Percentiles rank a stretch among this genome's conserved stretches.
phyloP scores from a whole-genome alignment of 1,140 invertebrate genomes.

The Zaprionus gabonicus region DNA sequence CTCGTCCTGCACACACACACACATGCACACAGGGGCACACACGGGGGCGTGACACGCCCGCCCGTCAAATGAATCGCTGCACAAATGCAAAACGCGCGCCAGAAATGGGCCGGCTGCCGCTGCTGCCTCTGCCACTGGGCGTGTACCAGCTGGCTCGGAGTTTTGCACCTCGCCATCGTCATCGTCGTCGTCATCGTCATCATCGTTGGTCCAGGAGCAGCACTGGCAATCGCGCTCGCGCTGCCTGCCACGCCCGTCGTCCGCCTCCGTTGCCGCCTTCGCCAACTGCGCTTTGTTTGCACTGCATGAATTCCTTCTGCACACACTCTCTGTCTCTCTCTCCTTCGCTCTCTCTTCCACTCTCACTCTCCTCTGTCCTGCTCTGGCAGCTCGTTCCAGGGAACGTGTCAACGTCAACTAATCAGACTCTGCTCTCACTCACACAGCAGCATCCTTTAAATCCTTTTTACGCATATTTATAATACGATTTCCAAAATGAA shows the following conservation, averaged over 20 bases:
- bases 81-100: constrained; percentile 54
- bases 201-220: background rate
- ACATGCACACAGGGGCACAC: constrained; percentile 7
- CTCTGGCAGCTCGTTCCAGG: constrained; percentile 34
- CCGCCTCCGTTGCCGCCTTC: constrained; percentile 69
- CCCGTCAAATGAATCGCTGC: constrained; percentile 78
- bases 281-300: constrained; percentile 55
- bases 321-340: background rate
- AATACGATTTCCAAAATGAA: constrained; percentile 46
- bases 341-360: too few relatives aligned
- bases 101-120: constrained; percentile 72
- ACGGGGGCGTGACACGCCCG: constrained; percentile 67
- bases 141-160: constrained; percentile 58
- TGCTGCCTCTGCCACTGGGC: constrained; percentile 34
- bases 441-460: constrained; percentile 30
- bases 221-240: constrained; percentile 51
- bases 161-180: constrained; percentile 63
- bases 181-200: constrained; percentile 16
- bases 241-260: constrained; percentile 62
- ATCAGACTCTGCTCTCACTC: constrained; percentile 46
- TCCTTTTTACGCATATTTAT: constrained; percentile 59
- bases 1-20: constrained; percentile 29
- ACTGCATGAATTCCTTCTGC: background rate
- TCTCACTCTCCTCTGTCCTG: constrained; percentile 1
- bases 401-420: constrained; percentile 71